A percentile compares a stretch with the other conserved stretches of the same genome.
These are phyloP conservation scores for Pelvicachromis taeniatus DNA, from an alignment of 2,113 vertebrate species.

Conservation along the genomic window DNA sequence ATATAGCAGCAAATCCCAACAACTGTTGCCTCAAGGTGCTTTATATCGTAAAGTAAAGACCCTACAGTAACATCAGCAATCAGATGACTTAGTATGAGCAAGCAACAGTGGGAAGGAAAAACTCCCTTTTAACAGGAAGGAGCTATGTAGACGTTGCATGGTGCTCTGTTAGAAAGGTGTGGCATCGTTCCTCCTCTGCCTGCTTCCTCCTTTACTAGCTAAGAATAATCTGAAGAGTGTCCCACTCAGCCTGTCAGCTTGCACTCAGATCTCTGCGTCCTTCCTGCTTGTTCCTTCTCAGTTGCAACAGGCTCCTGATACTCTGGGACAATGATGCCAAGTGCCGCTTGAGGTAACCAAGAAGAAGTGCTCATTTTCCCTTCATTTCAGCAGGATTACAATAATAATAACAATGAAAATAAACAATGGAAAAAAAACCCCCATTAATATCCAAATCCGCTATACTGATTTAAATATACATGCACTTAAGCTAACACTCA, in stretches of 20 bases:
- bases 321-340: not conserved
- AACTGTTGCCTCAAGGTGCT: not conserved
- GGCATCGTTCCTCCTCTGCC: not conserved
- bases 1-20: not conserved
- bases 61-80: not conserved
- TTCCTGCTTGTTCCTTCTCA: not conserved
- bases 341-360: not conserved
- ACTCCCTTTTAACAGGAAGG: not conserved
- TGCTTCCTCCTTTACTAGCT: not conserved
- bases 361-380: not conserved
- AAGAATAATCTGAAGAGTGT: not conserved
- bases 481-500: not conserved
- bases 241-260: not conserved
- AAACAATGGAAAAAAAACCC: not conserved
- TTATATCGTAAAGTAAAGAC: not conserved
- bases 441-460: not conserved
- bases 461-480: accelerated
- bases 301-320: not conserved
- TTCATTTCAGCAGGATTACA: not conserved
- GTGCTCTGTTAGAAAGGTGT: not conserved
- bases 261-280: not conserved
- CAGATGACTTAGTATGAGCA: not conserved
- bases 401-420: not conserved
- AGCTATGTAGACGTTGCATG: not conserved
- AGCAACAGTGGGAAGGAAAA: not conserved